These are phyloP conservation scores for Avahi laniger DNA, from an alignment of 2,797 vertebrate species.

Conservation along the genomic window DNA sequence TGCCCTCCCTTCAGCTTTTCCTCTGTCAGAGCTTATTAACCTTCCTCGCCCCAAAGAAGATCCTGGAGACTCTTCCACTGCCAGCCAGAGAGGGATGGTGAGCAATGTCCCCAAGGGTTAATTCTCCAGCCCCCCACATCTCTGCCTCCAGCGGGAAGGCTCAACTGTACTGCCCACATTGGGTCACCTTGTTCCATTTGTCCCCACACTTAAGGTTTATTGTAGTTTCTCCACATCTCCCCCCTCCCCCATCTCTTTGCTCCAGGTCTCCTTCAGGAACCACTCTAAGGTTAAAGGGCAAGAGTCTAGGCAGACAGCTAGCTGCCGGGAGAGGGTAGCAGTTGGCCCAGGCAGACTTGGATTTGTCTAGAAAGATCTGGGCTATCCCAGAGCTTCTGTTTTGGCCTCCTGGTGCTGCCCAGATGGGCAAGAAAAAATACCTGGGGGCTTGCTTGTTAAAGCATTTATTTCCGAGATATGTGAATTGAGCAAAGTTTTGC, in stretches of 20 bases:
- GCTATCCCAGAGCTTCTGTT: constrained; percentile 54
- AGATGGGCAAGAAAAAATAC: constrained; percentile 37
- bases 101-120: accelerated
- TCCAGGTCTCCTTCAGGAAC: neutral
- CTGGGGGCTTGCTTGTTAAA: neutral
- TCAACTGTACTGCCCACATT: neutral
- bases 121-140: neutral
- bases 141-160: neutral
- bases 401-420: constrained; percentile 57
- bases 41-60: neutral
- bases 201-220: neutral
- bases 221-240: neutral
- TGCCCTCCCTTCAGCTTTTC: neutral
- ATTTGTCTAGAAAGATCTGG: constrained; percentile 40
- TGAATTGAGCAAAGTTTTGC: neutral
- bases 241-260: neutral
- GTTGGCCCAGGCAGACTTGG: neutral
- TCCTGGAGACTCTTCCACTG: neutral
- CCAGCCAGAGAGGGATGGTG: neutral
- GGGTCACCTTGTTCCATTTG: neutral
- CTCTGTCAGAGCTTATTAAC: neutral
- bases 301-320: neutral
- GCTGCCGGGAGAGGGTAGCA: neutral
- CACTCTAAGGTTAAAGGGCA: neutral
- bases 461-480: neutral